Evolutionary conservation across 2,888 invertebrate genomes (phyloP), one percentile per base, ranked within the genome.

Genomic region (Tetragonula carbonaria): DNA sequence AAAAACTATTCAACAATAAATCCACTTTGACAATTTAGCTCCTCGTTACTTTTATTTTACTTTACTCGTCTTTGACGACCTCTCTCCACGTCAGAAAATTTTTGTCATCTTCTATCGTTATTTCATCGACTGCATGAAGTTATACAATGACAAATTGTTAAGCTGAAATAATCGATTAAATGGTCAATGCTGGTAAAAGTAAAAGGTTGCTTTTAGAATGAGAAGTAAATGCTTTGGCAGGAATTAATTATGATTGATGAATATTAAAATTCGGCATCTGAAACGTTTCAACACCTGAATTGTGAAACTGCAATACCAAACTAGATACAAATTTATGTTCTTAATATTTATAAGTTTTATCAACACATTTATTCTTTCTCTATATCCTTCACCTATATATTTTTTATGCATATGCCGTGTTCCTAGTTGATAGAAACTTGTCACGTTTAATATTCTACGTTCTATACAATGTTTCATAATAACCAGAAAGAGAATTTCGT

Each of bases 401-500:
- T 45, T 18, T 3, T 13, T 18, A 33, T 3, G 33, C 33, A 33
- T 33, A 33, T 33, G 14, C 45, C 13, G 6, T 16, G 13, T 1
- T 4, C 45, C 5, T 28, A 21, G 45, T 28, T 14, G 11, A 65
- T 33, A 28, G 21, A 16, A 62, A 73, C 2, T 16, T 70, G 16
- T 45, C 16, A 1, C 1, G 33, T 57, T 28, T 55, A 76, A 51
- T 63, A 67, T 66, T 28, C 38, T 13, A 23, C 6, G n/a, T 51
- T 70, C 70, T 28, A 13, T 45, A 18, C 14, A 59, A 28, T 21
- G 33, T 81, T 81, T 68, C 73, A 14, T 21, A 79, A 79, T 16
- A 62, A 14, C 2, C 0, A 5, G 11, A 50, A 51, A 62, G 14
- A n/a, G 14, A 38, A 50, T 33, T 66, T 11, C 1, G 55, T 13